These are phyloP conservation scores for Prionace glauca DNA, from an alignment of 2,797 vertebrate genomes.

Conservation along the genomic window DNA sequence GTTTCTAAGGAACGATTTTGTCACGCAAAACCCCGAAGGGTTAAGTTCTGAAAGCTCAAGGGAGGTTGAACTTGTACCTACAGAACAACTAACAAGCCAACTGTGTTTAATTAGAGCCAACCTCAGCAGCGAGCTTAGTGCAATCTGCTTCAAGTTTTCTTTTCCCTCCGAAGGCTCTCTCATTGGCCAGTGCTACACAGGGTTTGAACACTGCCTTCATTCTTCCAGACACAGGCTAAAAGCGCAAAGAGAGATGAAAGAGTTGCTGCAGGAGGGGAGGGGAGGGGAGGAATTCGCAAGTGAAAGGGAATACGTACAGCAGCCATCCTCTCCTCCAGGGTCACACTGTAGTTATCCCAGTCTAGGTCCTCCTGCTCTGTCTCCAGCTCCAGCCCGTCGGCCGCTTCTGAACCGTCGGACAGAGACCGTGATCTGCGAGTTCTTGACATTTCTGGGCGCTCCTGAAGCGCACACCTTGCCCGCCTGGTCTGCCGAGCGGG, in stretches of 20 bases:
- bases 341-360: constrained; percentile 64
- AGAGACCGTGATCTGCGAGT: constrained; percentile 45
- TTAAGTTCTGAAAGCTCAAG: constrained; percentile 34
- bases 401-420: constrained; percentile 48
- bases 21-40: constrained; percentile 32
- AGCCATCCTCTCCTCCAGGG: constrained; percentile 58
- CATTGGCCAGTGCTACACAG: constrained; percentile 30
- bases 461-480: not conserved
- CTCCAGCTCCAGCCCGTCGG: constrained; percentile 50
- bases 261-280: not conserved
- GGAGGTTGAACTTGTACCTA: constrained; percentile 30
- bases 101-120: constrained; percentile 41
- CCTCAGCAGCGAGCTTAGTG: constrained; percentile 35
- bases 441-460: constrained; percentile 38
- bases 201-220: constrained; percentile 1
- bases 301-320: constrained; percentile 54
- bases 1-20: not conserved
- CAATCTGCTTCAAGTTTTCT: constrained; percentile 12
- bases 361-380: constrained; percentile 64
- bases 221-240: not conserved
- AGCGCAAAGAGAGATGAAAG: not conserved
- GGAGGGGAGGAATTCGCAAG: not conserved
- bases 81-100: constrained; percentile 27
- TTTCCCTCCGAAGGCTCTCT: not conserved
- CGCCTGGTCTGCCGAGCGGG: constrained; percentile 36